These are phyloP conservation scores for Invenusta paracnida DNA, from an alignment of 2,888 invertebrate species.

Conservation along the genomic window DNA sequence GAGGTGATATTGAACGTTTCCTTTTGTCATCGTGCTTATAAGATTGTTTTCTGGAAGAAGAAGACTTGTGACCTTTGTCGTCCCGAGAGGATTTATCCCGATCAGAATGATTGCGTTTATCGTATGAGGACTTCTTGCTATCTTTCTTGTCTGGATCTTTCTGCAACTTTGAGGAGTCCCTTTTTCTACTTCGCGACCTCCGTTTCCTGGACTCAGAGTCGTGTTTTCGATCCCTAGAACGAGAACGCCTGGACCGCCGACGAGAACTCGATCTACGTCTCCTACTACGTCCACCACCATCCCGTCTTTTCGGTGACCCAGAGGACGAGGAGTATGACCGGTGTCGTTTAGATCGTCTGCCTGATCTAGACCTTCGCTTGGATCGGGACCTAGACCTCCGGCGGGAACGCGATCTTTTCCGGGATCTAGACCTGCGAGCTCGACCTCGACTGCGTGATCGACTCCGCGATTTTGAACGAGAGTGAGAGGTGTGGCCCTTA, in stretches of 20 bases:
- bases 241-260: neutral
- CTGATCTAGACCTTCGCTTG: neutral
- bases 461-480: neutral
- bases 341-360: neutral
- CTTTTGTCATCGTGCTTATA: neutral
- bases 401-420: neutral
- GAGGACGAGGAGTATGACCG: neutral
- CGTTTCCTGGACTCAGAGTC: neutral
- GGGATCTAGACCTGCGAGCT: neutral
- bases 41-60: slow-evolving; percentile 1
- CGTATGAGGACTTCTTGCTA: neutral
- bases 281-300: neutral
- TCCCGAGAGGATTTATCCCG: neutral
- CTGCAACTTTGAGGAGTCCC: neutral
- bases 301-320: neutral
- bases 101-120: neutral
- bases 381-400: neutral
- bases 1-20: neutral
- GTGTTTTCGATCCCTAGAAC: neutral
- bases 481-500: neutral
- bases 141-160: neutral
- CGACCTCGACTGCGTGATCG: neutral
- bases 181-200: neutral
- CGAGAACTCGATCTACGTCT: neutral
- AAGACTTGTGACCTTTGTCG: neutral